These are phyloP conservation scores for Yponomeuta malinellus DNA, from an alignment of 2,888 invertebrate species.

Conservation along the genomic window DNA sequence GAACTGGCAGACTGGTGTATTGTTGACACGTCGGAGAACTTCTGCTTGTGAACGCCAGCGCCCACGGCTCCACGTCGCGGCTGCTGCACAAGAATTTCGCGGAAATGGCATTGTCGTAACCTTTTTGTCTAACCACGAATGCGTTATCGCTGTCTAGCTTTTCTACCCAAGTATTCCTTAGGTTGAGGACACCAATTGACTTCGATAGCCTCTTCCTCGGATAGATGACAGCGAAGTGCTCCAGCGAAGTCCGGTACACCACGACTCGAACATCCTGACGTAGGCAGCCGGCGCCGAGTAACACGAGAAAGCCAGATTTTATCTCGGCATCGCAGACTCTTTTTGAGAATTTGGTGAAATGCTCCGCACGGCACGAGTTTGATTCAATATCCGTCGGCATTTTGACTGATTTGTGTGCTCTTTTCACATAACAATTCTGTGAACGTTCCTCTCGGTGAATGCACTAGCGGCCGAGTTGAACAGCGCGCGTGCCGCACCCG, in stretches of 20 bases:
- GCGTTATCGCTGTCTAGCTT: constrained; percentile 62
- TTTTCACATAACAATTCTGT: constrained; percentile 24
- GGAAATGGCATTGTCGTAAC: constrained; percentile 77
- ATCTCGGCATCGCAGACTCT: constrained; percentile 71
- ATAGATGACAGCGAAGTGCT: constrained; percentile 80
- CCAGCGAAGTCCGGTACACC: constrained; percentile 78
- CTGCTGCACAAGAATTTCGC: constrained; percentile 77
- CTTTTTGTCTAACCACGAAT: constrained; percentile 76
- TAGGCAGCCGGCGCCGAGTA: constrained; percentile 70
- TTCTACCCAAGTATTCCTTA: constrained; percentile 77
- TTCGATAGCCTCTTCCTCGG: constrained; percentile 79
- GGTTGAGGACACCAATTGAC: constrained; percentile 77
- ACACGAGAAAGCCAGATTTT: constrained; percentile 78
- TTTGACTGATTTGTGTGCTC: constrained; percentile 23
- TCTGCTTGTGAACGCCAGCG: constrained; percentile 71
- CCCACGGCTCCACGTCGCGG: constrained; percentile 76
- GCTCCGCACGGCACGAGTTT: constrained; percentile 41
- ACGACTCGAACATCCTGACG: constrained; percentile 78
- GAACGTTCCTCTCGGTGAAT: constrained; percentile 17
- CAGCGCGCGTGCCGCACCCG: constrained; percentile 16
- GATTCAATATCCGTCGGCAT: constrained; percentile 62
- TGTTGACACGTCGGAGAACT: constrained; percentile 64
- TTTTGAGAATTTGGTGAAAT: constrained; percentile 50
- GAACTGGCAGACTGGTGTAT: constrained; percentile 72
- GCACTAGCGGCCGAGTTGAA: constrained; percentile 30